Base-by-base conservation (phyloP, 2,113 vertebrate species). In the Pedetes capensis region DNA sequence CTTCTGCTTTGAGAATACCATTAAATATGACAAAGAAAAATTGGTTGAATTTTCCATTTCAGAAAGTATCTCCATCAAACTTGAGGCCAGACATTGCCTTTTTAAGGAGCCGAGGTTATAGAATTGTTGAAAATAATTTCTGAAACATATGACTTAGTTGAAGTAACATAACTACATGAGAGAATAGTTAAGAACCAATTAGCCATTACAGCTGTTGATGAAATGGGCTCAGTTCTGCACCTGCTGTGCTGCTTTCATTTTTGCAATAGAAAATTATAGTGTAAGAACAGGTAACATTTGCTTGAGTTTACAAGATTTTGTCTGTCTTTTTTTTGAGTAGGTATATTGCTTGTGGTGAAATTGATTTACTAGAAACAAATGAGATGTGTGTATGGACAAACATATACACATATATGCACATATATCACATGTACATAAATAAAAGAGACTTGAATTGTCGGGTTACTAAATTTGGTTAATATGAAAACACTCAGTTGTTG, bases 101-200 rank as follows among this genome's bases (percentile, higher is more conserved):
- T 93, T 72, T 61, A 85, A 76, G 55, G 49, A 51, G 47, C 22
- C 55, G 17, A 92, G 42, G 34, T 61, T 72, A 79, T 25, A 88
- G 42, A 61, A 49, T 78, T 37, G 25, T 72, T 95, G 76, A 32
- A 96, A 91, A 89, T 91, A 49, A 66, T n/a, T 93, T 92, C 95
- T 84, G 44, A 82, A 93, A 87, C 78, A 13, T 81, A 44, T 72
- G 61, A 37, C 25, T 82, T 37, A 93, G 49, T 55, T 93, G 39
- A 63, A 95, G 42, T 69, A 92, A 78, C 7, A 39, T 74, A 66
- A 80, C 55, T 53, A 27, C 6, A 9, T 29, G 29, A 74, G n/a
- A 75, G 63, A 95, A 79, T 86, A 95, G 91, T 93, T 71, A 94
- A 74, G 61, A 96, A 49, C 57, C 59, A 79, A 0, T 88, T 81